Conservation (phyloP, 2,113 vertebrate genomes). For the Synodontis membranacea region DNA sequence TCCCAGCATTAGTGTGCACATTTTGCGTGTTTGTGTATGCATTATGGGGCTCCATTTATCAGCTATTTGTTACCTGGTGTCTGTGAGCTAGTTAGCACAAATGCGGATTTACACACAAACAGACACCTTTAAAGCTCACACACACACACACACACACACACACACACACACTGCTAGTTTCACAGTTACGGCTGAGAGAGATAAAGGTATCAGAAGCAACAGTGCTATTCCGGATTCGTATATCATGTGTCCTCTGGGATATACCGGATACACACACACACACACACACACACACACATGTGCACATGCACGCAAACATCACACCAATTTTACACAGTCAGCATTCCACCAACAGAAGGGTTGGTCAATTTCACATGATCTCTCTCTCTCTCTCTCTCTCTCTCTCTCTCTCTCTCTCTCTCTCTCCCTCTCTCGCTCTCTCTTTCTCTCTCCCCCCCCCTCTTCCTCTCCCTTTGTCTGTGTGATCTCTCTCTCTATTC, state of each 20-base stretch:
- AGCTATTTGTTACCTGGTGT: not conserved
- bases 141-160: not conserved
- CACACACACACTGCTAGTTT: not conserved
- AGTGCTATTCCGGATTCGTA: not conserved
- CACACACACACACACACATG: not conserved
- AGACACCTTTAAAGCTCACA: not conserved
- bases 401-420: conserved; percentile 14
- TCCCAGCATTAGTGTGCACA: not conserved
- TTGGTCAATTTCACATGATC: conserved; percentile 3
- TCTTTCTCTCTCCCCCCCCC: conserved; percentile 13
- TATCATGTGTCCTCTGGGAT: not conserved
- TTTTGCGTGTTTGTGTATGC: not conserved
- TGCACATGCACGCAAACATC: not conserved
- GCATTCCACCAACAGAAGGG: conserved; percentile 1
- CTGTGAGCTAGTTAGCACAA: not conserved
- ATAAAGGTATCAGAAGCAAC: not conserved
- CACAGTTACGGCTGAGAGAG: not conserved
- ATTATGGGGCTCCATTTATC: not conserved
- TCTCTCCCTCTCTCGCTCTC: conserved; percentile 11
- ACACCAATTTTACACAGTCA: conserved; percentile 1
- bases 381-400: not conserved
- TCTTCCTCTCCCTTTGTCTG: conserved; percentile 23
- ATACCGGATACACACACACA: not conserved
- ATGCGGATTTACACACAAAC: not conserved
- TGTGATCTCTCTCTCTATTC: not conserved